Base-by-base conservation (phyloP, 1,140 invertebrate genomes). In the Cyphomyrmex costatus region DNA sequence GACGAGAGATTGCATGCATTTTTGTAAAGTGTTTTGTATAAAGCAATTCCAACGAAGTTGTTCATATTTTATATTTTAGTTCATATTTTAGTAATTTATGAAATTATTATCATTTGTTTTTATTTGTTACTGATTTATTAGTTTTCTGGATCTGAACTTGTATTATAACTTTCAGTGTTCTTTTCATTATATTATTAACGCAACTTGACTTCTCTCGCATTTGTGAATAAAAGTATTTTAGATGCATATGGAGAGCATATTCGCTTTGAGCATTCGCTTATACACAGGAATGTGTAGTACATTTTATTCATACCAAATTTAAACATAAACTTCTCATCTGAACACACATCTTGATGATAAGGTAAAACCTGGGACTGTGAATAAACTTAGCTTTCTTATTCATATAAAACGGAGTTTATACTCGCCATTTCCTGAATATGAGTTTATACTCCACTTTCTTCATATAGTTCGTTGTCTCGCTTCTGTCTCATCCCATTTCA, bases 271-370 rank as follows among this genome's bases (percentile, higher is more conserved):
- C 24, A 46, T 73, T 61, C 51, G 49, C 19, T 30, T 27, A 24
- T n/a, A 51, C 33, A 21, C 7, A 42, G 53, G 24, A 53, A 16
- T 74, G 36, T 71, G 21, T 30, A 30, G 68, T 61, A 74, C 53
- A 74, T 83, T 83, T 82, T 83, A 83, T 83, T 83, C 53, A 74
- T 60, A 74, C 42, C 51, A 53, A 49, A 83, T 83, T 73, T 60
- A 24, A 73, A 56, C 53, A 49, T 83, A 60, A 83, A 74, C 16
- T 80, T 19, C 30, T 56, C 49, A 30, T 42, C 49, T 30, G 33
- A 58, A 42, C 65, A n/a, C 21, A 42, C 12, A 71, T 53, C 24
- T 66, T n/a, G 76, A 42, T 33, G 51, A 16, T 49, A 21, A 42
- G 3, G 21, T 42, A 58, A 42, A 80, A n/a, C 68, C 24, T 2